Percentiles rank a stretch among this genome's conserved stretches.
These are phyloP conservation scores for Bombyx huttoni DNA, from an alignment of 2,888 invertebrate genomes.

Conservation along the genomic window DNA sequence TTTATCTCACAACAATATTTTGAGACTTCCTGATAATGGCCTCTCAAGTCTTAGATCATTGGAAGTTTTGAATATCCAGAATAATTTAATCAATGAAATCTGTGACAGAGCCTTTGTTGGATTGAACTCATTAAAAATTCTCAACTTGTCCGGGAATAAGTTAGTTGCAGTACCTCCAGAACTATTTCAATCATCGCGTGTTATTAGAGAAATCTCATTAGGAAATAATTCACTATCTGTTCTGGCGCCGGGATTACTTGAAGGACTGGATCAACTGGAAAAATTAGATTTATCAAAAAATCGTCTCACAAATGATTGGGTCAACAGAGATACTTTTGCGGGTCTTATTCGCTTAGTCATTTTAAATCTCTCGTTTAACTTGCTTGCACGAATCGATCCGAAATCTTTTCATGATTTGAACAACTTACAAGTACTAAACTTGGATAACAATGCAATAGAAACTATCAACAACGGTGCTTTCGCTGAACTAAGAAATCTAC, in stretches of 20 bases:
- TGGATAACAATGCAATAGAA: conserved; percentile 81
- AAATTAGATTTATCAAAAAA: conserved; percentile 82
- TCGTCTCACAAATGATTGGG: conserved; percentile 81
- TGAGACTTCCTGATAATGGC: conserved; percentile 78
- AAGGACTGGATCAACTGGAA: conserved; percentile 80
- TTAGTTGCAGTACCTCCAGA: conserved; percentile 85
- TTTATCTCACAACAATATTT: conserved; percentile 80
- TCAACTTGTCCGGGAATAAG: conserved; percentile 86
- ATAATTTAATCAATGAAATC: conserved; percentile 82
- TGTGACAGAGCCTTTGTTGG: conserved; percentile 83
- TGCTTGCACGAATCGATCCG: conserved; percentile 78
- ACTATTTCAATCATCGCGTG: conserved; percentile 80
- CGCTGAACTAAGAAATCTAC: conserved; percentile 80
- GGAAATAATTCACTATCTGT: conserved; percentile 86
- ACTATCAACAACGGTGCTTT: conserved; percentile 81
- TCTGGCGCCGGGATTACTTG: conserved; percentile 81
- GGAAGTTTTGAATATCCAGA: conserved; percentile 79
- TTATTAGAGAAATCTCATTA: conserved; percentile 80
- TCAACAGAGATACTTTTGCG: conserved; percentile 83
- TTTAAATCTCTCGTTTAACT: conserved; percentile 81
- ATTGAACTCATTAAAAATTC: conserved; percentile 76
- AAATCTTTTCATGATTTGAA: conserved; percentile 82
- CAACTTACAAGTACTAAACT: conserved; percentile 80
- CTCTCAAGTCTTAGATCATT: conserved; percentile 79
- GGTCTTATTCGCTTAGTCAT: conserved; percentile 80